These are phyloP conservation scores for Solen grandis DNA, from an alignment of 1,140 invertebrate genomes.

Conservation along the genomic window DNA sequence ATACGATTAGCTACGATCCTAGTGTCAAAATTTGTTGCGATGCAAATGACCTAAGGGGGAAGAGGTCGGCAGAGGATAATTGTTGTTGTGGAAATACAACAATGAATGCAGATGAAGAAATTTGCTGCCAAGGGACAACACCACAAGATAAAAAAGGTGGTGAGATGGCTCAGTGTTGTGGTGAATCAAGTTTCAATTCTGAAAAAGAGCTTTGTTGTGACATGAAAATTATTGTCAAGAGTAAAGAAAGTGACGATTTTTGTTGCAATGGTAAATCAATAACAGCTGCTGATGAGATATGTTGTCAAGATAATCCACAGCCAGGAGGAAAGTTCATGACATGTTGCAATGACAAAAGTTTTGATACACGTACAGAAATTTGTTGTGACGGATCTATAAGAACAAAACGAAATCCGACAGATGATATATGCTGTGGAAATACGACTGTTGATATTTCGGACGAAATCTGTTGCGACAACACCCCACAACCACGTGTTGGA, in stretches of 20 bases:
- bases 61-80: constrained; percentile 34
- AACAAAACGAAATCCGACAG: constrained; percentile 17
- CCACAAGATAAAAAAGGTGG: constrained; percentile 40
- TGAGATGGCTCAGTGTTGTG: constrained; percentile 29
- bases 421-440: constrained; percentile 42
- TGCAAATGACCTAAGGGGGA: constrained; percentile 24
- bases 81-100: constrained; percentile 48
- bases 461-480: constrained; percentile 43
- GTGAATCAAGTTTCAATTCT: constrained; percentile 47
- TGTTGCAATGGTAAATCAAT: constrained; percentile 40
- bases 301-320: constrained; percentile 42
- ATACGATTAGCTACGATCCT: constrained; percentile 38
- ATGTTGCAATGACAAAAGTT: constrained; percentile 42
- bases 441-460: constrained; percentile 23
- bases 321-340: constrained; percentile 42
- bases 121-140: constrained; percentile 34
- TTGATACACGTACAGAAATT: constrained; percentile 23
- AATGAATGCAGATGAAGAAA: constrained; percentile 44
- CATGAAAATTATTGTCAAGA: constrained; percentile 40
- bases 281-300: constrained; percentile 38
- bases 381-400: constrained; percentile 42
- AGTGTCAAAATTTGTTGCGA: constrained; percentile 32
- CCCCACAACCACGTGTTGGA: constrained; percentile 35
- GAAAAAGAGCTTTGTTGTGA: constrained; percentile 48
- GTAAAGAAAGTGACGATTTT: constrained; percentile 23